Conservation (phyloP, 2,797 vertebrate species). For the Streptopelia turtur region DNA sequence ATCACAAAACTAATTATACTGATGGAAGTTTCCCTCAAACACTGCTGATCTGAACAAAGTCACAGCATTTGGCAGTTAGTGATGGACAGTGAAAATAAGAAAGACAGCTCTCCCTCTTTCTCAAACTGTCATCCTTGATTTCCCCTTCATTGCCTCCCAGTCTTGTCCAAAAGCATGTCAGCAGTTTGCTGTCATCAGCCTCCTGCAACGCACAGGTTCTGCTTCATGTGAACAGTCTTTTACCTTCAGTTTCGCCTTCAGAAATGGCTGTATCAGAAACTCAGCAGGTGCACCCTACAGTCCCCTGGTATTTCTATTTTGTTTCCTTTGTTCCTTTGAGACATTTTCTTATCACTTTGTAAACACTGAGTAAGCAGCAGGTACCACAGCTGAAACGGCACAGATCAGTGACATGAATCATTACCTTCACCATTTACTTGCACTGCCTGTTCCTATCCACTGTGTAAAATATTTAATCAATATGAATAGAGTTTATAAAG, state of each 20-base stretch:
- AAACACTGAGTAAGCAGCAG: not conserved
- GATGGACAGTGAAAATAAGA: not conserved
- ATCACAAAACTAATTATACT: not conserved
- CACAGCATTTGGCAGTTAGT: not conserved
- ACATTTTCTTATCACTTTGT: not conserved
- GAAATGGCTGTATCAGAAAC: not conserved
- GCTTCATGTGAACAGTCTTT: not conserved
- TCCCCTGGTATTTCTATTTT: not conserved
- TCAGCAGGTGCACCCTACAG: not conserved
- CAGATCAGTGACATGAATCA: not conserved
- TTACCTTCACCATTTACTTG: not conserved
- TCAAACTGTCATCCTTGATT: not conserved
- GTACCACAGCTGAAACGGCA: not conserved
- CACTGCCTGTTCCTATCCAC: not conserved
- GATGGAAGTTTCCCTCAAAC: not conserved
- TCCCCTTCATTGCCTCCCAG: not conserved
- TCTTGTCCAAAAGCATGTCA: not conserved
- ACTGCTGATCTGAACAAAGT: not conserved
- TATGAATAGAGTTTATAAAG: not conserved
- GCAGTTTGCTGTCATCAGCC: not conserved
- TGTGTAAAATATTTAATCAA: not conserved
- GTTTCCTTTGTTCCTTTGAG: not conserved
- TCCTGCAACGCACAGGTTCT: not conserved
- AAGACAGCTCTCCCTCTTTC: not conserved
- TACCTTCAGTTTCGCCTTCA: not conserved